Evolutionary conservation across 1,140 invertebrate species (phyloP).

Genomic region (Tyrophagus putrescentiae): DNA sequence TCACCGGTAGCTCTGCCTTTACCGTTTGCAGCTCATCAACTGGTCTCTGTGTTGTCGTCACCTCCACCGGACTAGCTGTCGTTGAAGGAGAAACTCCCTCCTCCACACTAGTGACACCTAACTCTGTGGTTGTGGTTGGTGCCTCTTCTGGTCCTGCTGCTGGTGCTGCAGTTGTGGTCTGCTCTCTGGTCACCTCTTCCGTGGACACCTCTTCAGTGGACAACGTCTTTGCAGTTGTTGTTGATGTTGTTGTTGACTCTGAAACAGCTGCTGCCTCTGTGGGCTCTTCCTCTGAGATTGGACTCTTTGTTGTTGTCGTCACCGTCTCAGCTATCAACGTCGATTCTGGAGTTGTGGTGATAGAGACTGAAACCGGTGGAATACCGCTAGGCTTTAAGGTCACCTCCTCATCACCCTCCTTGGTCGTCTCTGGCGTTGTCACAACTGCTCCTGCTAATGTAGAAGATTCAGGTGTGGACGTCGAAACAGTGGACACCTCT

Average conservation of each 20-base stretch:
- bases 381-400: neutral
- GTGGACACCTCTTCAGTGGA: slow-evolving; percentile 3
- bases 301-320: neutral
- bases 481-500: neutral
- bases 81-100: neutral
- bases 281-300: neutral
- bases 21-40: neutral
- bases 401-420: neutral
- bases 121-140: neutral
- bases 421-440: no score
- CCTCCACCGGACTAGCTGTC: neutral
- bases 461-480: neutral
- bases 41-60: neutral
- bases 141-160: neutral
- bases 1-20: slow-evolving; percentile 3
- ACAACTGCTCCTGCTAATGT: no score
- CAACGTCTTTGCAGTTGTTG: neutral
- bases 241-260: neutral
- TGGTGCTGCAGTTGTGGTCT: neutral
- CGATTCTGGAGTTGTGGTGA: neutral
- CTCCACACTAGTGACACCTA: no score
- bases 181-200: neutral
- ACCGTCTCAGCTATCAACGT: neutral
- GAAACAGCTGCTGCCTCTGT: neutral
- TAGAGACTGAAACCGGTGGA: neutral